Evolutionary conservation across 2,888 invertebrate species (phyloP).

Genomic region (Dorcus hopei): DNA sequence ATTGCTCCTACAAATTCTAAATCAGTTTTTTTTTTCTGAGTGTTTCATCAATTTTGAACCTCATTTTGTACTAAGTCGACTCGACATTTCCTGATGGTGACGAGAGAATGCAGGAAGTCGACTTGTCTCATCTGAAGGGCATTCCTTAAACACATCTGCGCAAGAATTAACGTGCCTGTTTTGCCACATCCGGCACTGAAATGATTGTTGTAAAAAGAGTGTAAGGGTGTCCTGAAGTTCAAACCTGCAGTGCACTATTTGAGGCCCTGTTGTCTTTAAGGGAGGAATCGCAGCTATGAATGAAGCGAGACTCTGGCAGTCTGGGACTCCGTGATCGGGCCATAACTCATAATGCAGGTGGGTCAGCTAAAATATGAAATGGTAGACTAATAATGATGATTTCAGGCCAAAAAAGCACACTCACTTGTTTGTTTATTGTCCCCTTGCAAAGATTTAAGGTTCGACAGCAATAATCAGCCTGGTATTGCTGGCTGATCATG

Average conservation of each 20-base stretch:
- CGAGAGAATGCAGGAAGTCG: background rate
- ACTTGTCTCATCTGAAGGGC: background rate
- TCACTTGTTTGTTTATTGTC: background rate
- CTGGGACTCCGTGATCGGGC: background rate
- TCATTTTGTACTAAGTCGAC: background rate
- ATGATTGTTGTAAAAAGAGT: background rate
- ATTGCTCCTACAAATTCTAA: too few relatives aligned
- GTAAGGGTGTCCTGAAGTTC: background rate
- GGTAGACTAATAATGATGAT: background rate
- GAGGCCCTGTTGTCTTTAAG: background rate
- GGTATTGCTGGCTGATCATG: too few relatives aligned
- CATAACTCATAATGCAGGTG: background rate
- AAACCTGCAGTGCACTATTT: background rate
- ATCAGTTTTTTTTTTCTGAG: too few relatives aligned
- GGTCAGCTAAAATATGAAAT: background rate
- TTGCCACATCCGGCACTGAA: background rate
- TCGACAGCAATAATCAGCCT: background rate
- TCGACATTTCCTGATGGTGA: background rate
- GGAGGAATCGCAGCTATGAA: background rate
- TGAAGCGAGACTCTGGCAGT: background rate
- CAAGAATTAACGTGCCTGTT: background rate
- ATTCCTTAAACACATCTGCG: background rate
- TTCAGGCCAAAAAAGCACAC: background rate
- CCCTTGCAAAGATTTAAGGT: background rate
- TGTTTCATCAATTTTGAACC: background rate